These are phyloP conservation scores for Ptilorrhoa leucosticta DNA, from an alignment of 2,113 vertebrate genomes.

Conservation along the genomic window DNA sequence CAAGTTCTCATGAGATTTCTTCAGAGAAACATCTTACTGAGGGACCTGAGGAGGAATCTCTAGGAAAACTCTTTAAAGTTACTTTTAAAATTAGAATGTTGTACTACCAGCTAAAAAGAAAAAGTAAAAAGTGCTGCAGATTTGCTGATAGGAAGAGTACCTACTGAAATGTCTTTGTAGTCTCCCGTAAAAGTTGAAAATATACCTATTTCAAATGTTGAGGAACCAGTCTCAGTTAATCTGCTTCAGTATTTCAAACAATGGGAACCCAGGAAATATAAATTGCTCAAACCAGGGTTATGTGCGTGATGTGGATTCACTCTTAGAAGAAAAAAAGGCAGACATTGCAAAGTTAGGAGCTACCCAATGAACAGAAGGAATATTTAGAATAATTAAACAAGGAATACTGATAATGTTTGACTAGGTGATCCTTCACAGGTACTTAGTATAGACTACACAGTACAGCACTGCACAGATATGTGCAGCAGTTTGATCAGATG, in stretches of 20 bases:
- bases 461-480: background rate
- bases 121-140: background rate
- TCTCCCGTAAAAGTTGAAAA: background rate
- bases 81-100: background rate
- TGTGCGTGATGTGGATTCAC: accelerated
- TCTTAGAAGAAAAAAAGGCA: background rate
- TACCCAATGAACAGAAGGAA: background rate
- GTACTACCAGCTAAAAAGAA: background rate
- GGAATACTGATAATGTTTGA: background rate
- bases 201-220: background rate
- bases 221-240: background rate
- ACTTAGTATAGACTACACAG: background rate
- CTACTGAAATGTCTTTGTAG: background rate
- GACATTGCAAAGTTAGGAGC: background rate
- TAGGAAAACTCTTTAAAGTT: background rate
- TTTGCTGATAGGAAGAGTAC: background rate
- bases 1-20: background rate
- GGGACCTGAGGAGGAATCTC: background rate
- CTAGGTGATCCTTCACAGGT: background rate
- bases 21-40: background rate
- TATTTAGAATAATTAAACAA: background rate
- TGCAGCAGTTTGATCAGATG: background rate
- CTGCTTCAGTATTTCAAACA: background rate
- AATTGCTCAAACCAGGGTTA: background rate
- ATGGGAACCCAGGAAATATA: background rate